Evolutionary conservation across 2,113 vertebrate species (phyloP).

Genomic region (Tinamus guttatus): DNA sequence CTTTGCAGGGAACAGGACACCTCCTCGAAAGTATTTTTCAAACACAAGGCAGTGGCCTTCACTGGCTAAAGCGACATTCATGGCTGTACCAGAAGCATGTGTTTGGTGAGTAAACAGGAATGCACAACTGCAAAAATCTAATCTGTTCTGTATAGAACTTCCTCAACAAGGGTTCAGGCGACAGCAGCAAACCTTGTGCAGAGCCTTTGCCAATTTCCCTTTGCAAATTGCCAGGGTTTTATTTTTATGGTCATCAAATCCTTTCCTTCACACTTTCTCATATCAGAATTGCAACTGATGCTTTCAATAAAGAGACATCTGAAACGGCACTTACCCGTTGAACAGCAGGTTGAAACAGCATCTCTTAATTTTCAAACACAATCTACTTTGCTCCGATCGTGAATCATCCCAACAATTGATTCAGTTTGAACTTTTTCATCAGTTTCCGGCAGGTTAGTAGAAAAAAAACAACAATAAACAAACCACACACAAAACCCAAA

Average conservation of each 20-base stretch:
- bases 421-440: slow-evolving; percentile 40
- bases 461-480: background rate
- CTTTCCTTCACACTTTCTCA: background rate
- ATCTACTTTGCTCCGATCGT: background rate
- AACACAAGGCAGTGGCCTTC: background rate
- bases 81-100: background rate
- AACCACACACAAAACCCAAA: too few species aligned
- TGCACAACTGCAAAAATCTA: background rate
- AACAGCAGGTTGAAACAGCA: background rate
- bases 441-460: background rate
- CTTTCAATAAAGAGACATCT: background rate
- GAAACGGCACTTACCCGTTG: background rate
- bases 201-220: background rate
- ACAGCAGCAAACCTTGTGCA: background rate
- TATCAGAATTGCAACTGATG: background rate
- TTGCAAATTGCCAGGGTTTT: background rate
- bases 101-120: background rate
- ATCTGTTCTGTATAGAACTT: background rate
- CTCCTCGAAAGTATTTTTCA: background rate
- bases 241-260: background rate
- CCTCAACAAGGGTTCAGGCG: background rate
- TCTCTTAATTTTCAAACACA: background rate
- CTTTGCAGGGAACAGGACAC: background rate
- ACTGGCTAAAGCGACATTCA: background rate
- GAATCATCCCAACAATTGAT: background rate